Base-by-base conservation (phyloP, 2,113 vertebrate genomes). In the Pelodiscus sinensis region DNA sequence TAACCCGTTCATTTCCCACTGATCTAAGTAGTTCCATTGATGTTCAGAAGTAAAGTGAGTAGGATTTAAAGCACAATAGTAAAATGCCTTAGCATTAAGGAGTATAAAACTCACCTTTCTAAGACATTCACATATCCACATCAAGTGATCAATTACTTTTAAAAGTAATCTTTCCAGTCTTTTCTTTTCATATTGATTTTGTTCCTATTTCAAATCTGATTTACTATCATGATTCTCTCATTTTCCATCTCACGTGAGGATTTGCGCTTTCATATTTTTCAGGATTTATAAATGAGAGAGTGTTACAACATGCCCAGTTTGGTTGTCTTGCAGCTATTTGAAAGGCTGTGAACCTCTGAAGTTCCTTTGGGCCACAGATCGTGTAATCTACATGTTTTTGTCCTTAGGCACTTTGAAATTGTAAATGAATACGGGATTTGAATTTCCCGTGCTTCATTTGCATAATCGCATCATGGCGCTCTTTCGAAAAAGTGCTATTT, bases 111-210 rank as follows among this genome's bases (percentile, higher is more conserved):
- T 44, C 35, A 35, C 18, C 68, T 73, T 57, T 21, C 29, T 52
- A 21, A 1, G 81, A 92, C 92, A 86, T 85, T 93, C 57, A 44
- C 65, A 6, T 29, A 16, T 51, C 19, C 51, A 24, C 7, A 25
- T 75, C 21, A 50, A 81, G 8, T 51, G 44, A 94, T 4, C 52
- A 88, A 27, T 29, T 18, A 87, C 44, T 35, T 35, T 73, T 44
- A 51, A 93, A 58, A 57, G 92, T 52, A 58, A 14, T 92, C 82
- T 80, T 93, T 58, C 11, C 55, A 85, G 18, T 35, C 87, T 94
- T 55, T 77, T 91, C 24, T 27, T 91, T 93, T 85, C 50, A 80
- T 85, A 35, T 6, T 84, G 58, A 68, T 78, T 93, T 60, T 87
- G 3, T 55, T 50, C 19, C 18, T 24, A 92, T 90, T 80, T 80